A percentile compares a stretch with the other conserved stretches of the same genome.
Evolutionary conservation across 2,113 vertebrate species (phyloP).

Genomic region (Stomatorhinus ivindoensis): DNA sequence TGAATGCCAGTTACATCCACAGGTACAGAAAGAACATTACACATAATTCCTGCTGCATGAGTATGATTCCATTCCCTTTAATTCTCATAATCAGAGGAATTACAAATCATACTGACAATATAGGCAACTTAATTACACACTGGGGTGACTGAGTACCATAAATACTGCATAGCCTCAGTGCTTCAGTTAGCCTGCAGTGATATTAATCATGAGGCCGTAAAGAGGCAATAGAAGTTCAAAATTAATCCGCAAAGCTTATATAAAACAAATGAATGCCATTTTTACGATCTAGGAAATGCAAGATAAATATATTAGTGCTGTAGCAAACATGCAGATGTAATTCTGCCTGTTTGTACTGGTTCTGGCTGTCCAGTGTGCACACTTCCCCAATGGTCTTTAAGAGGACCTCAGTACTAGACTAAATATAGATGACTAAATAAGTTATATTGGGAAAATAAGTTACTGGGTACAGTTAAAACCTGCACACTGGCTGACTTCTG

Average conservation of each 20-base stretch:
- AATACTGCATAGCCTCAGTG: not conserved
- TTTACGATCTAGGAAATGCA: not conserved
- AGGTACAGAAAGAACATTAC: not conserved
- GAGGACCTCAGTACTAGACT: not conserved
- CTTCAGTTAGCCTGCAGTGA: not conserved
- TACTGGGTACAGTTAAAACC: not conserved
- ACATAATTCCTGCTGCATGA: not conserved
- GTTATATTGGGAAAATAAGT: not conserved
- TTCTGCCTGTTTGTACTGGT: not conserved
- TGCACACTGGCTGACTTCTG: not conserved
- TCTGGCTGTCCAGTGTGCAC: not conserved
- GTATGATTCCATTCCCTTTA: not conserved
- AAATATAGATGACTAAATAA: not conserved
- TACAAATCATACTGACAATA: not conserved
- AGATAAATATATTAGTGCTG: not conserved
- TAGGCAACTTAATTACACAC: not conserved
- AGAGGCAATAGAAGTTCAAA: not conserved
- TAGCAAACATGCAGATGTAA: not conserved
- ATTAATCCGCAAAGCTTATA: not conserved
- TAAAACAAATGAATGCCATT: not conserved
- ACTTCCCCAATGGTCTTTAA: not conserved
- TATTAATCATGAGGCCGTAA: not conserved
- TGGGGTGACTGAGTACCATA: not conserved
- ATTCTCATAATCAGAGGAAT: not conserved
- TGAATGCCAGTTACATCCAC: not conserved